Conservation (phyloP, 1,140 invertebrate species). For the Aphaenogaster rudis region DNA sequence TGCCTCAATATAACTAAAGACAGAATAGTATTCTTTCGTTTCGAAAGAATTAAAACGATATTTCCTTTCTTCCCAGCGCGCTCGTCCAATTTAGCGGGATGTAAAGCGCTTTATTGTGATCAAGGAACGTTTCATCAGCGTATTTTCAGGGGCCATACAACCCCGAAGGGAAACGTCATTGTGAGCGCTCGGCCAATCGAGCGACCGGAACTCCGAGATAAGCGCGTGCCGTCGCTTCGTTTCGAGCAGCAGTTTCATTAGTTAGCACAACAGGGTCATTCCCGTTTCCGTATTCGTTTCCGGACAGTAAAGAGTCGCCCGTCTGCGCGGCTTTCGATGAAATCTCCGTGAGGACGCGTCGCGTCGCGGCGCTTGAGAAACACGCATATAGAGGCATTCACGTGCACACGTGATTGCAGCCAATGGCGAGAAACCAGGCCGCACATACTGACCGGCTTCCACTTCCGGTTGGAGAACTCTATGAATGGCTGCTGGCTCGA, state of each 20-base stretch:
- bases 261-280: constrained; percentile 75
- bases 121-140: neutral
- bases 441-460: constrained; percentile 7
- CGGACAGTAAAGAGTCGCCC: constrained; percentile 49
- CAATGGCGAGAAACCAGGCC: constrained; percentile 40
- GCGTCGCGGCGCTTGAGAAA: constrained; percentile 20
- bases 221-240: constrained; percentile 53
- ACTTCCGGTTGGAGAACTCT: constrained; percentile 24
- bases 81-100: neutral
- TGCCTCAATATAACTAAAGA: neutral
- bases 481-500: constrained; percentile 43
- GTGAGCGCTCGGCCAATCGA: constrained; percentile 53
- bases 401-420: neutral
- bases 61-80: neutral
- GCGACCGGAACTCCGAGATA: constrained; percentile 66
- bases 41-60: neutral
- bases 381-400: constrained; percentile 16
- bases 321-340: constrained; percentile 17
- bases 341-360: constrained; percentile 3
- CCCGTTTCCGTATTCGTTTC: constrained; percentile 60
- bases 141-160: neutral
- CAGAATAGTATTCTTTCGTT: neutral
- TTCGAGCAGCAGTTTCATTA: constrained; percentile 68
- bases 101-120: constrained; percentile 5
- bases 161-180: constrained; percentile 15